A percentile compares a stretch with the other conserved stretches of the same genome.
These are phyloP conservation scores for Engystomops pustulosus DNA, from an alignment of 2,113 vertebrate genomes.

Conservation along the genomic window DNA sequence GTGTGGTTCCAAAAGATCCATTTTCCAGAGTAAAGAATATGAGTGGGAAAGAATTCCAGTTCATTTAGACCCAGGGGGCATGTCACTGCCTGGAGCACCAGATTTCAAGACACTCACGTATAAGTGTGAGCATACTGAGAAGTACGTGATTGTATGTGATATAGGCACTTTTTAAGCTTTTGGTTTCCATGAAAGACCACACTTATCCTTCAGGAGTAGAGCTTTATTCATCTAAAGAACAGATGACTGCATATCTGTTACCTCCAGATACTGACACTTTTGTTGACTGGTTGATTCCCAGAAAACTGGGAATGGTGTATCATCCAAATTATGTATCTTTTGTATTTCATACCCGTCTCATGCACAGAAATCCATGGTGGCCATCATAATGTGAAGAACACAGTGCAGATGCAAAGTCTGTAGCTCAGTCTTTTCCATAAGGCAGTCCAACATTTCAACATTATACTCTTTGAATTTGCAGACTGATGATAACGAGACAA, in stretches of 20 bases:
- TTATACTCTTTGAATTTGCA: not conserved
- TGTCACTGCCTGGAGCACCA: not conserved
- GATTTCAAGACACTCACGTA: not conserved
- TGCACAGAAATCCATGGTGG: not conserved
- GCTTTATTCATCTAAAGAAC: not conserved
- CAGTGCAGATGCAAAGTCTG: not conserved
- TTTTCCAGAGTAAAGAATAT: not conserved
- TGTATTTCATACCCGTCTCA: not conserved
- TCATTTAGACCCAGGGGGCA: not conserved
- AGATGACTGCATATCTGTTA: no score
- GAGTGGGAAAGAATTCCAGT: not conserved
- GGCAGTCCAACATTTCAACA: not conserved
- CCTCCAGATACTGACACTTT: not conserved
- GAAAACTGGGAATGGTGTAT: not conserved
- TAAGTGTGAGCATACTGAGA: not conserved
- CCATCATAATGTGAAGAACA: not conserved
- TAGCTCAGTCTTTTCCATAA: not conserved
- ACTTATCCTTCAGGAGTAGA: not conserved
- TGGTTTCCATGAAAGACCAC: not conserved
- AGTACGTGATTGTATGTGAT: conserved; percentile 15
- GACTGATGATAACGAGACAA: not conserved
- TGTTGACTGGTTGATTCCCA: not conserved
- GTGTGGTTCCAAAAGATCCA: not conserved
- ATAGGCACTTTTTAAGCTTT: not conserved
- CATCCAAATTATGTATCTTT: not conserved